Evolutionary conservation across 2,113 vertebrate species (phyloP).

Genomic region (Malurus melanocephalus): DNA sequence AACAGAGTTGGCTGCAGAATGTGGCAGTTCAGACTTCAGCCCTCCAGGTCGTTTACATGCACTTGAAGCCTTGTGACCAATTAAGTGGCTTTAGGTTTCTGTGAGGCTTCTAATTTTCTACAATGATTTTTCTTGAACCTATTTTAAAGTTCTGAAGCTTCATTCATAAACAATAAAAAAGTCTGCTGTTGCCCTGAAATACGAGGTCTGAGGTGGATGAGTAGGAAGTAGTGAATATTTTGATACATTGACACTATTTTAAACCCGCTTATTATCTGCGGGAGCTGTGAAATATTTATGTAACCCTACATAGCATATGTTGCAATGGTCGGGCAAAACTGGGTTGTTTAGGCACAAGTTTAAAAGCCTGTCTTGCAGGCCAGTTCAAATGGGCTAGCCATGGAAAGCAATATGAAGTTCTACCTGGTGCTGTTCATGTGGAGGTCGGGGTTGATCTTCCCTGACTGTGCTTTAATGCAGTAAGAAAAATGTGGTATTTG

Average conservation of each 20-base stretch:
- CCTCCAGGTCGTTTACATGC: background rate
- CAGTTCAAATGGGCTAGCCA: background rate
- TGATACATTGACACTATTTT: background rate
- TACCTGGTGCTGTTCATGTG: background rate
- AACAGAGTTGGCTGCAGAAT: background rate
- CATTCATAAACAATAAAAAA: background rate
- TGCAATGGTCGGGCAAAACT: constrained; percentile 5
- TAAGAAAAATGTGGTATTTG: background rate
- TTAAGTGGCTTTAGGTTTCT: background rate
- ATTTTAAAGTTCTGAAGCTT: background rate
- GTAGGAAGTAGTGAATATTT: background rate
- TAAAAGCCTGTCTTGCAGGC: background rate
- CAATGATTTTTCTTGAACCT: background rate
- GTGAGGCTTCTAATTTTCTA: background rate
- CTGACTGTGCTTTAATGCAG: background rate
- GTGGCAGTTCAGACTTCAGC: background rate
- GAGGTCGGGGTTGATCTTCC: background rate
- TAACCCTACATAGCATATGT: background rate
- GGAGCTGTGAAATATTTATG: background rate
- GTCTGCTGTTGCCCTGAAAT: background rate
- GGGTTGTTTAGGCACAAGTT: background rate
- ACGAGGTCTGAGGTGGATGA: background rate
- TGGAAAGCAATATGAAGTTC: background rate
- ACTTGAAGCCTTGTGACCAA: background rate
- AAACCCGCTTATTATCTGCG: background rate